Evolutionary conservation across 2,113 vertebrate species (phyloP).

Genomic region (Megaceryle torquata): DNA sequence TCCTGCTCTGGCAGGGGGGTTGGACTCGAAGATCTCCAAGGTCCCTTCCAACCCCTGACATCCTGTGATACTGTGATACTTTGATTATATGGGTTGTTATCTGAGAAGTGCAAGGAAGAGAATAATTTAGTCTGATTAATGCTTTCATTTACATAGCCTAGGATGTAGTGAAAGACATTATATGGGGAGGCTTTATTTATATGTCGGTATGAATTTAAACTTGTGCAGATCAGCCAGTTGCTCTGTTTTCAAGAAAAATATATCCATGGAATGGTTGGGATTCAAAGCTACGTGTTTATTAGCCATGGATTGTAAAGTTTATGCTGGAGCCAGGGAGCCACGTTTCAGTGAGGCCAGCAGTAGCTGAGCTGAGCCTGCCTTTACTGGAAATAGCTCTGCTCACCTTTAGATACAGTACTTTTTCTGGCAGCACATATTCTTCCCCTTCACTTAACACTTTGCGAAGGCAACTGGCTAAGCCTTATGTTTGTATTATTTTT

Average conservation of each 20-base stretch:
- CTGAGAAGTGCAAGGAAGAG: neutral
- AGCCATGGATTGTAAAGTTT: neutral
- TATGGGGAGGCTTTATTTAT: neutral
- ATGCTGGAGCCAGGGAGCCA: neutral
- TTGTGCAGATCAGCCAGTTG: neutral
- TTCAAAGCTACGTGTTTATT: neutral
- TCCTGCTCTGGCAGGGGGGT: too few species aligned
- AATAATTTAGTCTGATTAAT: neutral
- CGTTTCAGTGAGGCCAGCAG: rapidly evolving
- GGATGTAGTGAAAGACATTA: neutral
- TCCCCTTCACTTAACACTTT: neutral
- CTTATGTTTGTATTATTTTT: neutral
- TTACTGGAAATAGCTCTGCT: neutral
- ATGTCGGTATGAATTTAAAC: neutral
- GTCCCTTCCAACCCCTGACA: too few species aligned
- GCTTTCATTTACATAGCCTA: neutral
- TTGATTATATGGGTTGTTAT: neutral
- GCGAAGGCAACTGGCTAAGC: neutral
- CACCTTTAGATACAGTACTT: neutral
- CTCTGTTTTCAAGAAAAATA: neutral
- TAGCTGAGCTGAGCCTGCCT: neutral
- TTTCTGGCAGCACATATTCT: neutral
- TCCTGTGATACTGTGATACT: too few species aligned
- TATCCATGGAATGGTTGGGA: rapidly evolving
- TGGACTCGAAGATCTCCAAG: too few species aligned